Base-by-base conservation (phyloP, 2,113 vertebrate genomes). In the Poeciliopsis prolifica region DNA sequence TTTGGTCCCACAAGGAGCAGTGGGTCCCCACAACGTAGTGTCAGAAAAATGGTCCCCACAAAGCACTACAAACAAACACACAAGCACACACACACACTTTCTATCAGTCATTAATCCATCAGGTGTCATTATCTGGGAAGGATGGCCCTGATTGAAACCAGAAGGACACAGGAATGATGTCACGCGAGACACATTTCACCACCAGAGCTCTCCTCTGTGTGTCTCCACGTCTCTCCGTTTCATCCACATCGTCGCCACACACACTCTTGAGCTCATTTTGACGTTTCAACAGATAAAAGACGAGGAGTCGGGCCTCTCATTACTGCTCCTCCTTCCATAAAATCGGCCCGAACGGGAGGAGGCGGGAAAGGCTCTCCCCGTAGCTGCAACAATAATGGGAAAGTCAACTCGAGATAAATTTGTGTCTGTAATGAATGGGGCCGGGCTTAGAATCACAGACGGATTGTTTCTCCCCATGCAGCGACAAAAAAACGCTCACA, bases 51-150 rank as follows among this genome's bases (percentile, higher is more conserved):
- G 35, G 35, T 37, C 35, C 35, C 35, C 35, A 37, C 10, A 37
- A 37, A 10, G 35, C 11, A 37, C 2, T 37, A 37, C 28, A 81
- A 68, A 77, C 75, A n/a, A 68, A 65, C 77, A 78, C 37, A 74
- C 70, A 77, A 40, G 75, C 58, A 80, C 28, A 80, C 65, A 77
- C 75, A n/a, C 74, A 54, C 68, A 71, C 61, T 48, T 80, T 90
- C 86, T 91, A 94, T 93, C 89, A 91, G 91, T 88, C 89, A 92
- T 93, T 94, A 93, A 93, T 94, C 86, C 81, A 93, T 94, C 92
- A 93, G 90, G 87, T 93, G 89, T 92, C 89, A 89, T 91, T 93
- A 93, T 80, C 78, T 72, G 80, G 67, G 86, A 75, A 86, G 83
- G 91, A 91, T 88, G 81, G 87, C 63, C 82, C 82, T 94, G 91